Evolutionary conservation across 2,797 vertebrate genomes (phyloP).

Genomic region (Avahi laniger): DNA sequence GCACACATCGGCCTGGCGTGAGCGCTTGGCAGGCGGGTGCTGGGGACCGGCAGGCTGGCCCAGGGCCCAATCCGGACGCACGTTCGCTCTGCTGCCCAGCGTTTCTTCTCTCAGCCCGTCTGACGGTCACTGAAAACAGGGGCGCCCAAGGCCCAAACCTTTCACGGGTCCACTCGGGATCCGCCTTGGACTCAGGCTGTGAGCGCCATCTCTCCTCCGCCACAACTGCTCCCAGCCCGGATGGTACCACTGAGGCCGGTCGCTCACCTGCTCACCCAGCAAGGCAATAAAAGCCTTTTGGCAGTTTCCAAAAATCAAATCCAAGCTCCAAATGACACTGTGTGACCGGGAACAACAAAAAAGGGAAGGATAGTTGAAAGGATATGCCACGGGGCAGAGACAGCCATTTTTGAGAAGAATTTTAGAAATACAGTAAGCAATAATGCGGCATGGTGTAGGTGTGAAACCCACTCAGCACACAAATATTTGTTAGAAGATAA

Average conservation of each 20-base stretch:
- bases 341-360: not conserved
- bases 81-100: fast-evolving
- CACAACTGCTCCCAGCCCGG: not conserved
- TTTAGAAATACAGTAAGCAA: not conserved
- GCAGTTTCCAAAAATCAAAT: not conserved
- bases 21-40: fast-evolving
- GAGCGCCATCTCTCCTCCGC: fast-evolving
- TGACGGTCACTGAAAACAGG: not conserved
- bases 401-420: not conserved
- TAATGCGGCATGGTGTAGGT: fast-evolving
- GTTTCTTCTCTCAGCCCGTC: fast-evolving
- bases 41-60: fast-evolving
- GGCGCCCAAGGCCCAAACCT: not conserved
- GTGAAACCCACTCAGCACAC: not conserved
- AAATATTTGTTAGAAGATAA: not conserved
- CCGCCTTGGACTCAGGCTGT: not conserved
- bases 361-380: not conserved
- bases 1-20: not conserved
- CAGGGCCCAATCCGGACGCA: fast-evolving
- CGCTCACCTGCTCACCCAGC: not conserved
- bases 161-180: not conserved
- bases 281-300: not conserved
- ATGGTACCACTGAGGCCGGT: not conserved
- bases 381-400: not conserved
- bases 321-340: not conserved